These are phyloP conservation scores for Albula goreensis DNA, from an alignment of 2,113 vertebrate genomes.

Conservation along the genomic window DNA sequence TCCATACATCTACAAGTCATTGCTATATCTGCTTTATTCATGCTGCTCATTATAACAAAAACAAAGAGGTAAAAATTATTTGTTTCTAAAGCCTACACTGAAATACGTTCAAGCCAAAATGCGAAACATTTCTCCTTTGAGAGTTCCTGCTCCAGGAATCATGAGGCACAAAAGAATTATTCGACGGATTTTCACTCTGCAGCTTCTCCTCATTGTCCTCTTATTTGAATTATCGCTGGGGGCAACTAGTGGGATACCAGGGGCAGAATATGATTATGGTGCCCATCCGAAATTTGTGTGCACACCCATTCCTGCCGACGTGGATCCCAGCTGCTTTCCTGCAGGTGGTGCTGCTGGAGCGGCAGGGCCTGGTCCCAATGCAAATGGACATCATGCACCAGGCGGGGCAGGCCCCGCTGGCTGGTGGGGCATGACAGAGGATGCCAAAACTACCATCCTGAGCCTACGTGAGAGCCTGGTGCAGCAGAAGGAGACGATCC, in stretches of 20 bases:
- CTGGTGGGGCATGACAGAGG: constrained; percentile 72
- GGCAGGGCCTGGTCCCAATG: constrained; percentile 36
- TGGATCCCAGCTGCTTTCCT: constrained; percentile 71
- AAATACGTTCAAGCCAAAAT: not conserved
- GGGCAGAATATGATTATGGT: constrained; percentile 49
- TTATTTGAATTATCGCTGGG: constrained; percentile 31
- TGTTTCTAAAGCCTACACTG: not conserved
- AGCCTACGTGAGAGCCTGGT: constrained; percentile 77
- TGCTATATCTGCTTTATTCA: not conserved
- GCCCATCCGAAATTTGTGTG: constrained; percentile 74
- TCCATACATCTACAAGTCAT: not conserved
- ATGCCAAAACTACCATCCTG: constrained; percentile 75
- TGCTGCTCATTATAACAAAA: not conserved
- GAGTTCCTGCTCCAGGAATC: constrained; percentile 26
- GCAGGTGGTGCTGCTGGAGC: constrained; percentile 40
- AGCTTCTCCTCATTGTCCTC: constrained; percentile 27
- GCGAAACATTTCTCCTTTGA: not conserved
- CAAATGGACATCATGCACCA: constrained; percentile 50
- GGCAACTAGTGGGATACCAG: constrained; percentile 38
- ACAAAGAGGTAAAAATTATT: not conserved
- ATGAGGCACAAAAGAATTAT: constrained; percentile 46
- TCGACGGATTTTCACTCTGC: not conserved
- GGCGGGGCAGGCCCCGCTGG: constrained; percentile 31
- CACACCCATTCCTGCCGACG: constrained; percentile 70
- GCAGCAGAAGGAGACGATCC: constrained; percentile 78